These are phyloP conservation scores for Drosophila flavopinicola DNA, from an alignment of 2,888 invertebrate species.

Conservation along the genomic window DNA sequence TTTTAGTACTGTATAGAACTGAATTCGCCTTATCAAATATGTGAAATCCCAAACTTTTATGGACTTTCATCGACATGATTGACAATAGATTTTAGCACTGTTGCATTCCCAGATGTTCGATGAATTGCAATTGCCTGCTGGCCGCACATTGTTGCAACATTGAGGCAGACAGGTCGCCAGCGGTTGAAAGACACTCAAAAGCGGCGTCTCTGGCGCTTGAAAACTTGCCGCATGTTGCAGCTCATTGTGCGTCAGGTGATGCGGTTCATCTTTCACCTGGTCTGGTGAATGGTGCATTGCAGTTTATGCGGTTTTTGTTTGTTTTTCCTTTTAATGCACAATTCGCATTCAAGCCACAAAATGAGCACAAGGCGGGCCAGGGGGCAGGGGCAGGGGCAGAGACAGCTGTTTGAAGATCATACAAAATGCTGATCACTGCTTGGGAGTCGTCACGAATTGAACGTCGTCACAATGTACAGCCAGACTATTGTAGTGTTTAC, in stretches of 20 bases:
- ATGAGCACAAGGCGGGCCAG: slow-evolving; percentile 2
- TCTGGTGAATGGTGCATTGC: slow-evolving; percentile 57
- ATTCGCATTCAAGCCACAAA: slow-evolving; percentile 32
- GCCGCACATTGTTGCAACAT: slow-evolving; percentile 35
- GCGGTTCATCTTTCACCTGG: slow-evolving; percentile 66
- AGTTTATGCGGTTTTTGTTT: slow-evolving; percentile 50
- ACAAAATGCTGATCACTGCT: slow-evolving; percentile 42
- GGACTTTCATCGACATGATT: neutral
- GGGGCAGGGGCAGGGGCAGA: slow-evolving; percentile 4
- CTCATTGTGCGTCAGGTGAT: slow-evolving; percentile 66
- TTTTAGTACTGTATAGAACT: no score
- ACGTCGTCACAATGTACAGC: slow-evolving; percentile 1
- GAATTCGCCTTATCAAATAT: no score
- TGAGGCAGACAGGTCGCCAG: neutral
- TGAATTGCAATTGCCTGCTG: slow-evolving; percentile 22
- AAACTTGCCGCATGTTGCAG: slow-evolving; percentile 49
- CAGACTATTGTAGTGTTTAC: slow-evolving; percentile 40
- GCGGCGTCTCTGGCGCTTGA: slow-evolving; percentile 12
- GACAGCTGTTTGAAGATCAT: slow-evolving; percentile 55
- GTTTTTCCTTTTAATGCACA: slow-evolving; percentile 24
- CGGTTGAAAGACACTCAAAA: slow-evolving; percentile 8
- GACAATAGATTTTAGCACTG: slow-evolving; percentile 25
- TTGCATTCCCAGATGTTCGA: slow-evolving; percentile 10
- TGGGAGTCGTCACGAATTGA: slow-evolving; percentile 67
- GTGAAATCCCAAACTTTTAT: neutral